Evolutionary conservation across 2,113 vertebrate genomes (phyloP), one percentile per base, ranked within the genome.

Genomic region (Pterocles orientalis): DNA sequence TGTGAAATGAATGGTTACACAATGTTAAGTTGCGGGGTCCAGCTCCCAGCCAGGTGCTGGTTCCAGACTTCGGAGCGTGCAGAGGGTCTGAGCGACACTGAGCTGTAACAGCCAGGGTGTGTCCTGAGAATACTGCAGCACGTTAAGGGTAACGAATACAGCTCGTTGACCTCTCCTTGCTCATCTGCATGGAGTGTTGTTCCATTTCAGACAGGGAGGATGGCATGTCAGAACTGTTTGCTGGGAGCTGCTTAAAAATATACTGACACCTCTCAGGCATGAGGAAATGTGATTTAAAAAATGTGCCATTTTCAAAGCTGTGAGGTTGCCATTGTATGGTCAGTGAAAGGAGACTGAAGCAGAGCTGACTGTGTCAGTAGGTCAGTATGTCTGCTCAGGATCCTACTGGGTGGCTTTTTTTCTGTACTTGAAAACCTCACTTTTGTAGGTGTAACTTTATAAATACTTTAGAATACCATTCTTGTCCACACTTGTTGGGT

Each of bases 91-190:
- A 56, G 47, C 0, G 3, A 23, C 9, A 6, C 17, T 16, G 72
- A 45, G 31, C 43, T 51, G 18, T 66, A 39, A 8, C 24, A 64
- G 75, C 45, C 60, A 39, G 14, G 2, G 2, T 41, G 69, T 29
- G 4, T 61, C 64, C 64, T 29, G 29, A 58, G 69, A 31, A 36
- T 10, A 6, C 64, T 23, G 20, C 60, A 39, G 60, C 34, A 25
- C 33, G 1, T n/a, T 5, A 11, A 1, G 3, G n/a, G 33, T 21
- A 17, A 31, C 4, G 2, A 57, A 13, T n/a, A 39, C 34, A 24
- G 57, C 47, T 58, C n/a, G 10, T 34, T 70, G 61, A 76, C 33
- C n/a, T 53, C 56, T 48, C 43, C 56, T 53, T 58, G 33, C 39
- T 70, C 29, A 41, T 43, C 68, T 36, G 29, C 4, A 7, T 7